phyloP scores from a whole-genome alignment of 2,888 invertebrate species.

The Eueremaeus valkanovi region DNA sequence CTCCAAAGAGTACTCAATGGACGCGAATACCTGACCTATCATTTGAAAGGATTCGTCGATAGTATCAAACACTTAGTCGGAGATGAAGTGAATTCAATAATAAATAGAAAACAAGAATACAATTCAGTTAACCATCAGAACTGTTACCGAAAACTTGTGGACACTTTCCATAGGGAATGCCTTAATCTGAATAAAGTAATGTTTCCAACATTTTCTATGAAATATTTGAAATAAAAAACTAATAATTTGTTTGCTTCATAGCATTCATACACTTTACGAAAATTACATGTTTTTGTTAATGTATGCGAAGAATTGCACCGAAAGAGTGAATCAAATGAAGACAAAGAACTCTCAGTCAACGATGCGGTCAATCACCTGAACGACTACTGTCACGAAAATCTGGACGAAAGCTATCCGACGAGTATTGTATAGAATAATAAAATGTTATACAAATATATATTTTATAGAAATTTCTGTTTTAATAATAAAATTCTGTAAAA shows the following conservation, averaged over 20 bases:
- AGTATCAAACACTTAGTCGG: neutral
- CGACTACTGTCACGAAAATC: neutral
- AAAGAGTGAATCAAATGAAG: neutral
- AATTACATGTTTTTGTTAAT: conserved; percentile 16
- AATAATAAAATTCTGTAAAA: too few relatives aligned
- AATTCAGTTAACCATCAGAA: neutral
- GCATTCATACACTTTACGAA: conserved; percentile 14
- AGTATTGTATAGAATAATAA: neutral
- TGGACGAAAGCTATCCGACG: neutral
- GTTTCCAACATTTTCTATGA: neutral
- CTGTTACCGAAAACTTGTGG: neutral
- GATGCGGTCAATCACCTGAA: neutral
- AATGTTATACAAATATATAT: neutral
- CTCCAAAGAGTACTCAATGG: neutral
- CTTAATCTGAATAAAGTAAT: conserved; percentile 33
- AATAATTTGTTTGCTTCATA: neutral
- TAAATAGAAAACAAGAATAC: neutral
- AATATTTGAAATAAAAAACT: neutral
- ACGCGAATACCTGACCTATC: conserved; percentile 6
- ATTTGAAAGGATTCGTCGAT: neutral
- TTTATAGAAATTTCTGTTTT: neutral
- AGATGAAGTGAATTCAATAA: neutral
- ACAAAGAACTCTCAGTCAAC: neutral
- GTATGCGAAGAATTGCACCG: neutral
- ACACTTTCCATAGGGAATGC: neutral